A percentile compares a stretch with the other conserved stretches of the same genome.
phyloP scores from a whole-genome alignment of 2,888 invertebrate species.

The Trileptium ribeirensis region DNA sequence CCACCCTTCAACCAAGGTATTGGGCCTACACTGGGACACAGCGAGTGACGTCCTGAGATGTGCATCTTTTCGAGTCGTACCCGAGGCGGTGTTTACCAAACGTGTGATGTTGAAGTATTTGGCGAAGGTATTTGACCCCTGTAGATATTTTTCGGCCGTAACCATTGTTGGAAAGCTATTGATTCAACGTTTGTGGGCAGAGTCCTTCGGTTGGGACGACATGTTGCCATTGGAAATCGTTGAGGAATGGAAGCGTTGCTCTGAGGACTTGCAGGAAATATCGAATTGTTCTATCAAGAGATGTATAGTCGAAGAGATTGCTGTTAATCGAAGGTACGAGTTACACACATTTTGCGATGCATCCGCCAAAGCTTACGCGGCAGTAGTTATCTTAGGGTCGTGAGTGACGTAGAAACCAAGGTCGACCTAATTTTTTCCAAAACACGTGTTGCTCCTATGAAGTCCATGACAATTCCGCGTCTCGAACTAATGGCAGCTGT shows the following conservation, averaged over 20 bases:
- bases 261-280: not conserved
- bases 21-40: conserved; percentile 9
- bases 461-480: conserved; percentile 34
- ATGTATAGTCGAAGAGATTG: not conserved
- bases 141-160: conserved; percentile 30
- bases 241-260: too few species aligned
- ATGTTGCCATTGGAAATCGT: conserved; percentile 18
- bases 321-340: conserved; percentile 15
- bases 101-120: too few species aligned
- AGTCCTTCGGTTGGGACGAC: conserved; percentile 39
- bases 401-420: not conserved
- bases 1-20: conserved; percentile 8
- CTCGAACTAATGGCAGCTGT: conserved; percentile 19
- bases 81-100: too few species aligned
- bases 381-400: conserved; percentile 31
- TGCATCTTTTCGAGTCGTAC: too few species aligned
- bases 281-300: not conserved
- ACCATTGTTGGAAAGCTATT: conserved; percentile 35
- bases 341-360: conserved; percentile 39
- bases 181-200: conserved; percentile 40
- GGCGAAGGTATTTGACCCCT: too few species aligned
- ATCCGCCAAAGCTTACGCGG: conserved; percentile 35
- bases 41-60: conserved; percentile 9
- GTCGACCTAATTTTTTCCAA: conserved; percentile 28
- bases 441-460: conserved; percentile 38